Conservation (phyloP, 2,888 invertebrate species). For the Drosophila limbata region DNA sequence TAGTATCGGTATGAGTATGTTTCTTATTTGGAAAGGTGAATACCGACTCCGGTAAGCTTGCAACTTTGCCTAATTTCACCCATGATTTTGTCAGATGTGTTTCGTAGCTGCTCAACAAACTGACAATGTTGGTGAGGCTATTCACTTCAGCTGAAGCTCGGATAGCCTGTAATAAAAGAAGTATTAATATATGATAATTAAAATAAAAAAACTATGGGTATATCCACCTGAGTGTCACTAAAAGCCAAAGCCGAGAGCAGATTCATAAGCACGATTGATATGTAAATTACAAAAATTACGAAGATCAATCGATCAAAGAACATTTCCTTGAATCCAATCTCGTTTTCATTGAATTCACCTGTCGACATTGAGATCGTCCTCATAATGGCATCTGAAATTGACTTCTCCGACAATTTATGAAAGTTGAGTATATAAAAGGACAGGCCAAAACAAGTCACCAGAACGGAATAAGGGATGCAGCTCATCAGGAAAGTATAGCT, state of each 20-base stretch:
- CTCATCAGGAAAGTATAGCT: constrained; percentile 16
- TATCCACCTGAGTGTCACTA: constrained; percentile 38
- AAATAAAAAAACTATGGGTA: not conserved
- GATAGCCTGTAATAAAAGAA: constrained; percentile 24
- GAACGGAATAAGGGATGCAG: constrained; percentile 21
- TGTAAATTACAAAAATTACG: constrained; percentile 16
- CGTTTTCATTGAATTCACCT: constrained; percentile 40
- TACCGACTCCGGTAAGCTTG: not conserved
- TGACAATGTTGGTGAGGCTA: constrained; percentile 9
- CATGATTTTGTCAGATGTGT: not conserved
- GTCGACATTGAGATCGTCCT: constrained; percentile 33
- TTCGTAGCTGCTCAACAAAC: constrained; percentile 24
- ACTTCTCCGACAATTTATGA: not conserved
- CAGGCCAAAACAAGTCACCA: constrained; percentile 17
- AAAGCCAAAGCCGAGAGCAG: constrained; percentile 35
- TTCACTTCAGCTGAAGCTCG: constrained; percentile 26
- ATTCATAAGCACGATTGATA: constrained; percentile 43
- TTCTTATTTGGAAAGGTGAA: constrained; percentile 14
- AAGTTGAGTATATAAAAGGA: constrained; percentile 32
- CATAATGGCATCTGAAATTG: not conserved
- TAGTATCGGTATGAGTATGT: not conserved
- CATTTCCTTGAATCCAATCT: not conserved
- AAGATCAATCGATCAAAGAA: constrained; percentile 4
- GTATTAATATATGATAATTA: not conserved
- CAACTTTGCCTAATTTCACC: not conserved